Percentiles rank a stretch among this genome's conserved stretches.
Conservation (phyloP, 2,113 vertebrate species). For the Felis chaus region DNA sequence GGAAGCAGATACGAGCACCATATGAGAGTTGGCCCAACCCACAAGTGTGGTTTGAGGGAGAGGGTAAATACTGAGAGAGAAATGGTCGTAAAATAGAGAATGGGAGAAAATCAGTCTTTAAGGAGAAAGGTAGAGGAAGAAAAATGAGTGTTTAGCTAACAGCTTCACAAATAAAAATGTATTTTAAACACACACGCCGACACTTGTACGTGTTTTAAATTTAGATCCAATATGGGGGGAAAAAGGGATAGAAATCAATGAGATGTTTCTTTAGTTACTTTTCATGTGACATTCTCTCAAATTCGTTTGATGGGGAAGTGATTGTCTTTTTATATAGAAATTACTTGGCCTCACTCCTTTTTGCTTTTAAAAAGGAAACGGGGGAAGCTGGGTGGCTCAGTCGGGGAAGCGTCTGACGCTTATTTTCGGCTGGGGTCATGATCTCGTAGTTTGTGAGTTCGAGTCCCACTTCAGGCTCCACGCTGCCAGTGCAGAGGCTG, state of each 20-base stretch:
- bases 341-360: not conserved
- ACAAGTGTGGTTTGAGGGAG: not conserved
- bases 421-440: too few relatives aligned
- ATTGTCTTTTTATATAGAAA: not conserved
- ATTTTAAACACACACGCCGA: not conserved
- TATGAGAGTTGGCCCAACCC: not conserved
- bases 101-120: not conserved
- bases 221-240: not conserved
- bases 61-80: not conserved
- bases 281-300: not conserved
- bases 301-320: not conserved
- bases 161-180: not conserved
- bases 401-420: rapidly evolving
- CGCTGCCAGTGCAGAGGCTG: too few relatives aligned
- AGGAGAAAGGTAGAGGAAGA: not conserved
- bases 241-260: not conserved
- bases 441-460: too few relatives aligned
- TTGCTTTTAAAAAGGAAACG: slow-evolving; percentile 14
- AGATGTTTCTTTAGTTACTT: not conserved
- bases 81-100: not conserved
- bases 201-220: not conserved
- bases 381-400: too few relatives aligned
- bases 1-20: not conserved
- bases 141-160: not conserved
- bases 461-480: too few relatives aligned